Base-by-base conservation (phyloP, 2,797 vertebrate genomes). In the Austrolebias charrua region DNA sequence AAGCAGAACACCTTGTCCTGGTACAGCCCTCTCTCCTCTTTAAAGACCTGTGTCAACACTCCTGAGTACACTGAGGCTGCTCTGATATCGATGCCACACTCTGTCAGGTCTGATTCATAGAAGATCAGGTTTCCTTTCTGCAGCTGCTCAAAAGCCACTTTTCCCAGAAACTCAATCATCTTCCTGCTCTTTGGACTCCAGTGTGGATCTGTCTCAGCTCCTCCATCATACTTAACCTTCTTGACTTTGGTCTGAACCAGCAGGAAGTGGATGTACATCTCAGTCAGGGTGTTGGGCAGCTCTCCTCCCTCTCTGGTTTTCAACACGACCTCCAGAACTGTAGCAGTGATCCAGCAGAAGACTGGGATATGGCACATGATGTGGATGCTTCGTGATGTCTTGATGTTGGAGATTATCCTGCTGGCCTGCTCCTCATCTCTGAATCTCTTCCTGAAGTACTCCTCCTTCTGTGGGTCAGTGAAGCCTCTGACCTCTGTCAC, bases 241-340 rank as follows among this genome's bases (percentile, higher is more conserved):
- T 44, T 56, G 5, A 44, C 55, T 44, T 56, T 56, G 42, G 42
- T 44, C 55, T 56, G 55, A 44, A 56, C 6, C 43, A 46, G 40
- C 11, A 58, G 55, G 28, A 58, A 58, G 57, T 49, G 46, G 33
- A 60, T 40, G 57, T 60, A 60, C 57, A 60, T 38, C 57, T 49
- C 45, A 2, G 57, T 60, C 33, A 60, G 45, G 47, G 60, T 52
- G n/a, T 52, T 62, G 20, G 47, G 60, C 38, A 62, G 48, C 38
- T 24, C 19, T 24, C 35, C 33, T 49, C 13, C 19, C 4, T 20
- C 29, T 10, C 29, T 60, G 46, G 45, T 60, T 12, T 60, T 40
- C 4, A 60, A 16, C 7, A 40, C 45, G 6, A 49, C 19, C 45
- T 60, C 57, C 49, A 51, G 31, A 38, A 60, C 57, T 11, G 24